Evolutionary conservation across 2,113 vertebrate genomes (phyloP).

Genomic region (Heterotis niloticus): DNA sequence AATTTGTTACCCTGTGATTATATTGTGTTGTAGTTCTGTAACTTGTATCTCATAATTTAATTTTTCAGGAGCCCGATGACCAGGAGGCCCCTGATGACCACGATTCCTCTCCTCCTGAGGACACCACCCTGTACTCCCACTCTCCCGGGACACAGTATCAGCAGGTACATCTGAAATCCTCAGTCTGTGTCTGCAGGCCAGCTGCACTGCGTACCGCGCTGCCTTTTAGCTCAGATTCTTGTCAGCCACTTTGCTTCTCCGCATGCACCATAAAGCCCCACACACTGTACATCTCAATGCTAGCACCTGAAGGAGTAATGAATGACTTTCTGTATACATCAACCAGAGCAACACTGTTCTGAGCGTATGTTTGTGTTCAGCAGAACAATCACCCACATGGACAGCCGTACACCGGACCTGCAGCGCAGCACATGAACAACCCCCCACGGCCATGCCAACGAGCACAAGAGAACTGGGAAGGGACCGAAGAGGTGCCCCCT

Average conservation of each 20-base stretch:
- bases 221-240: background rate
- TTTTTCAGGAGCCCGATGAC: conserved; percentile 88
- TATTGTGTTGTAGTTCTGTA: background rate
- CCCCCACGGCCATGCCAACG: conserved; percentile 88
- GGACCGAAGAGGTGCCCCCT: conserved; percentile 86
- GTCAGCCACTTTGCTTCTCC: background rate
- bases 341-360: background rate
- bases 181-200: no score
- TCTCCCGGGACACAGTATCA: conserved; percentile 95
- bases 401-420: conserved; percentile 96
- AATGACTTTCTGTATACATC: background rate
- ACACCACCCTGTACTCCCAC: conserved; percentile 93
- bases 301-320: background rate
- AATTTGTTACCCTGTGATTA: background rate
- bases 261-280: no score
- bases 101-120: conserved; percentile 96
- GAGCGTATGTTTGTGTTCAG: conserved; percentile 20
- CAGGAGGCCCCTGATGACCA: conserved; percentile 97
- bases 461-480: conserved; percentile 98
- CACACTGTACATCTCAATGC: background rate
- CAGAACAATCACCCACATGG: conserved; percentile 98
- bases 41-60: background rate
- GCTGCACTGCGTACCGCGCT: background rate
- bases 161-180: conserved; percentile 68
- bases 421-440: conserved; percentile 99